Evolutionary conservation across 2,888 invertebrate genomes (phyloP), one percentile per base, ranked within the genome.

Genomic region (Plagodis pulveraria): DNA sequence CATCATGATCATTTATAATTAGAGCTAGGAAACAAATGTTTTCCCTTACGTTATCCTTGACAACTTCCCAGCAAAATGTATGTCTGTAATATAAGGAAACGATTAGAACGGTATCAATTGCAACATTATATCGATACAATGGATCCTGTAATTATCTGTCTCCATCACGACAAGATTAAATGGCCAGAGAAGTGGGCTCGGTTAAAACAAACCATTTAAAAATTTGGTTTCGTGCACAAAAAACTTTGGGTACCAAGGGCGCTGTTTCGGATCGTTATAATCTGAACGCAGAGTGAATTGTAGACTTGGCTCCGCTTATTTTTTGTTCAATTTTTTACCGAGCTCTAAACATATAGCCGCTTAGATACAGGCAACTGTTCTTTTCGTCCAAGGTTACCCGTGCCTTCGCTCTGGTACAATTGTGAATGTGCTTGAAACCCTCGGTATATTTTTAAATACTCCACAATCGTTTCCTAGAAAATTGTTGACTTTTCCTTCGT

Each of bases 201-300:
- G 55, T 58, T 63, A 59, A 69, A 67, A 73, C 74, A 73, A 74
- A 73, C 71, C 76, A 73, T 69, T 70, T 73, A 70, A 75, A 36
- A 73, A 75, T 77, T 73, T 76, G 67, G 45, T 69, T 70, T 65
- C 65, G 60, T 64, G 66, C 69, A 73, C 72, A 81, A 81, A 83
- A 84, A 83, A 81, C 70, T 77, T 70, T 72, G 76, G 80, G 81
- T 80, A 84, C 78, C 84, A 81, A 87, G 87, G 83, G 86, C 80
- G 85, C 82, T 80, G 87, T 83, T 83, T 84, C 70, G 78, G 79
- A 82, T 85, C 83, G 83, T 88, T 86, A 87, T 86, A 85, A 86
- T 84, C 82, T 80, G 81, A 82, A 76, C 84, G 78, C 72, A 78
- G 75, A 80, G 73, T 78, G 78, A 80, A 82, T 81, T 80, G 79